Base-by-base conservation (phyloP, 2,888 invertebrate species). In the Ypsolopha scabrella region DNA sequence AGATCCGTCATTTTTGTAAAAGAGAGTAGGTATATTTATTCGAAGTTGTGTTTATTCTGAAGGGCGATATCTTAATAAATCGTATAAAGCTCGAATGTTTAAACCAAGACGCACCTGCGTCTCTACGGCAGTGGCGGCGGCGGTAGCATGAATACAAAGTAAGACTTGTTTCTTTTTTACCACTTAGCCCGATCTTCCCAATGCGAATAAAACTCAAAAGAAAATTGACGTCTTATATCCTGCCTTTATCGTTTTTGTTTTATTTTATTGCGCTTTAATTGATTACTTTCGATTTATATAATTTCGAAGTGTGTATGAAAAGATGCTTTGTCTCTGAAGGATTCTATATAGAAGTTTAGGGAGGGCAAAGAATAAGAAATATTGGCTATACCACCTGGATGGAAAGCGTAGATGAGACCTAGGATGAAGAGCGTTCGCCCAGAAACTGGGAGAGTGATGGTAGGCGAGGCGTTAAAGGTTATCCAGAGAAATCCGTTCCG, bases 81-180 rank as follows among this genome's bases (percentile, higher is more conserved):
- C 81, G 75, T 64, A 82, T 81, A 82, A 83, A 82, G 81, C 72
- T 80, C 72, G 75, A 82, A 80, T 83, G 80, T 83, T 83, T 81
- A 80, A 82, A 80, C 81, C 80, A 68, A 70, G 60, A 60, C 57
- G 62, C 85, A 85, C 85, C 85, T 85, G 85, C 73, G 73, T 73
- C 75, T 77, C 73, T 70, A 24, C 65, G 59, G 60, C 55, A 57
- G 65, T 76, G 73, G 75, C 43, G 43, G 11, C 77, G 74, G 70
- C 66, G 59, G 60, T 55, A 57, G 65, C 77, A 72, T 82, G 82
- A 85, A 85, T 85, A 77, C 74, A 72, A 79, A 82, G 82, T 83
- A 76, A 78, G 77, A 72, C 79, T 78, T 82, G 82, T 83, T 82
- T 82, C 83, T 83, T 83, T 85, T 81, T 76, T 82, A 80, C 78